These are phyloP conservation scores for Raja brachyura DNA, from an alignment of 2,113 vertebrate genomes.

Conservation along the genomic window DNA sequence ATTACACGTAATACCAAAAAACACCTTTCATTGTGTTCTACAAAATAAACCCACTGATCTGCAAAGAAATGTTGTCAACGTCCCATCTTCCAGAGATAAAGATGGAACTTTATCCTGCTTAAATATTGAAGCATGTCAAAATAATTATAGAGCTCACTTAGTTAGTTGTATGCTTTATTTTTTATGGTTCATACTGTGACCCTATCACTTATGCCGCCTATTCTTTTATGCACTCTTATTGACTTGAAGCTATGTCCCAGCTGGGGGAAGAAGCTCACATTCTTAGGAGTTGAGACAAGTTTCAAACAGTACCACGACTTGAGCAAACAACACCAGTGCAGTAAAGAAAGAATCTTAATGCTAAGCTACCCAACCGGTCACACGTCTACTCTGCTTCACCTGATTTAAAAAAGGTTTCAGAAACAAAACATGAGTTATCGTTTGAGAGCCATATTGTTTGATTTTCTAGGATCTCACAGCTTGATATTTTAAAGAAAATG, in stretches of 20 bases:
- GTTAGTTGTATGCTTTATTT: neutral
- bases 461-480: neutral
- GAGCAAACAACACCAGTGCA: neutral
- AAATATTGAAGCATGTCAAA: neutral
- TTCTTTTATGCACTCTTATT: neutral
- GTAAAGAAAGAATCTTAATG: constrained; percentile 24
- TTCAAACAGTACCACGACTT: neutral
- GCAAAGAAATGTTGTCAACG: neutral
- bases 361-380: constrained; percentile 4
- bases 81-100: neutral
- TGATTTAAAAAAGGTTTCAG: neutral
- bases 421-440: neutral
- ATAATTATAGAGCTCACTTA: neutral
- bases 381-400: neutral
- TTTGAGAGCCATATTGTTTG: neutral
- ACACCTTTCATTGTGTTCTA: neutral
- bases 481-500: constrained; percentile 10
- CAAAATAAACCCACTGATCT: neutral
- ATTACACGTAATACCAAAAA: neutral
- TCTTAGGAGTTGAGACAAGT: neutral
- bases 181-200: neutral
- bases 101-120: neutral
- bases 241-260: neutral
- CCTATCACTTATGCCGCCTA: neutral
- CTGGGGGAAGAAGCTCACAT: neutral